Percentiles rank a stretch among this genome's conserved stretches.
phyloP scores from a whole-genome alignment of 2,888 invertebrate species.

The Amorpha juglandis region DNA sequence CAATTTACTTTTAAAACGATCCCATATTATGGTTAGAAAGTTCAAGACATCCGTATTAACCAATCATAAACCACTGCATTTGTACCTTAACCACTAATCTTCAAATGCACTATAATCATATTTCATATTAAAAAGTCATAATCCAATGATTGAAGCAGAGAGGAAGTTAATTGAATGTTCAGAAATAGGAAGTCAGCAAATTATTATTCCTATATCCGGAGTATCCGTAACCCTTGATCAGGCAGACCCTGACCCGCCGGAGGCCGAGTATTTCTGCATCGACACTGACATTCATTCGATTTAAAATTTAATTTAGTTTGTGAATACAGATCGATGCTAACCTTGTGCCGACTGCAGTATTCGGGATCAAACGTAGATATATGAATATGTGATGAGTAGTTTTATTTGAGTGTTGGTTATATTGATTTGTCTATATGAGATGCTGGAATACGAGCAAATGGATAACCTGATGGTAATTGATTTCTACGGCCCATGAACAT shows the following conservation, averaged over 20 bases:
- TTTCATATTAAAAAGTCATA: not conserved
- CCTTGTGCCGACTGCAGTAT: not conserved
- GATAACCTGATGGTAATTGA: too few species aligned
- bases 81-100: too few species aligned
- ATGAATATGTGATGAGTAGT: not conserved
- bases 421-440: too few species aligned
- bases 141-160: not conserved
- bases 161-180: not conserved
- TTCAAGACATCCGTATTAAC: too few species aligned
- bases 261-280: conserved; percentile 9
- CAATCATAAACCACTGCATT: too few species aligned
- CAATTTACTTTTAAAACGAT: too few species aligned
- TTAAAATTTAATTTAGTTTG: conserved; percentile 16
- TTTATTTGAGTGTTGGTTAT: too few species aligned
- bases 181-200: not conserved
- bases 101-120: too few species aligned
- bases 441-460: too few species aligned
- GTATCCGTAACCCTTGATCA: conserved; percentile 9
- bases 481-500: too few species aligned
- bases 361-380: not conserved
- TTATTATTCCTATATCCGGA: not conserved
- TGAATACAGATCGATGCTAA: conserved; percentile 9
- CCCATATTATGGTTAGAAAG: too few species aligned
- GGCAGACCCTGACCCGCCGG: not conserved
- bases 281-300: conserved; percentile 11